phyloP scores from a whole-genome alignment of 2,888 invertebrate species.

The Aporophyla nigra region DNA sequence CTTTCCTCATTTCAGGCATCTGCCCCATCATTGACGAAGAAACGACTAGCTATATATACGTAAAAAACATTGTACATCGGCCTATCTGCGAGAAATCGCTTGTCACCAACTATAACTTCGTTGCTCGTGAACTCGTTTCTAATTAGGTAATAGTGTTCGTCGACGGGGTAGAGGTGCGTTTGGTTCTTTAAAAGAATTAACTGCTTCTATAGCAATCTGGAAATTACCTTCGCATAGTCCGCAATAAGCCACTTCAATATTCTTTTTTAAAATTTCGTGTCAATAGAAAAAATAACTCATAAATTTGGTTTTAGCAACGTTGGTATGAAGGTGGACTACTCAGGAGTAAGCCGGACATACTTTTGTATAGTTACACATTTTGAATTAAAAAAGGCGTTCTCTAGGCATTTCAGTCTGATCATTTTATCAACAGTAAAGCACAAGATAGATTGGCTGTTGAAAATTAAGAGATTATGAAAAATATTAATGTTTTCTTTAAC shows the following conservation, averaged over 20 bases:
- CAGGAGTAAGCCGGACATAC: not conserved
- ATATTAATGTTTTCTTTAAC: conserved; percentile 15
- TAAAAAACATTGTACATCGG: not conserved
- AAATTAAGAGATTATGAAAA: not conserved
- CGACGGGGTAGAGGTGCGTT: not conserved
- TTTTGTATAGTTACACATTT: not conserved
- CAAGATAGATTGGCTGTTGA: conserved; percentile 4
- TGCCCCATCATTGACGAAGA: not conserved
- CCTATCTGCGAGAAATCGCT: not conserved
- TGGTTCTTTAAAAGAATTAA: not conserved
- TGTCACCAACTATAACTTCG: not conserved
- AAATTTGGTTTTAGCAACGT: not conserved
- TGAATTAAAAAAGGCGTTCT: not conserved
- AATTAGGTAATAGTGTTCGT: not conserved
- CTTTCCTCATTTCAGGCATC: not conserved
- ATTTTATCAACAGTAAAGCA: not conserved
- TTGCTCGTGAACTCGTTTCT: not conserved
- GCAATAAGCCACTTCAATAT: not conserved
- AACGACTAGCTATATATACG: not conserved
- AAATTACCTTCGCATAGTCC: not conserved
- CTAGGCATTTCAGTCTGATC: not conserved
- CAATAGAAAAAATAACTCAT: no score
- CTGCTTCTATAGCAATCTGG: no score
- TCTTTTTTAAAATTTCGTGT: not conserved
- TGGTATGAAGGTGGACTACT: not conserved